Conservation (phyloP, 2,113 vertebrate species). For the Barnardius zonarius region DNA sequence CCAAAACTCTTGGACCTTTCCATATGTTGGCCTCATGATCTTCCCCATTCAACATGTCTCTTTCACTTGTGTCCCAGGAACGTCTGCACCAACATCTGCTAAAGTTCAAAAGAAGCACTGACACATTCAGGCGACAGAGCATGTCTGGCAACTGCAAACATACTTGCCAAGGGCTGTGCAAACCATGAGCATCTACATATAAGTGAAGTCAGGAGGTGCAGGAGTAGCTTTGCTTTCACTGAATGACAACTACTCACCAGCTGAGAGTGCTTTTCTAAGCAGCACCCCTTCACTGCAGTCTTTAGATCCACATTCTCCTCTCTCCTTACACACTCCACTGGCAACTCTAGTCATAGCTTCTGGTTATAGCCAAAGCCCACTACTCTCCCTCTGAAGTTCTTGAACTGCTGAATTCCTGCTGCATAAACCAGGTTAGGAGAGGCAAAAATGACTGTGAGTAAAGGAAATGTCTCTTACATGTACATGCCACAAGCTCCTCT, state of each 20-base stretch:
- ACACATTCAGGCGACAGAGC: not conserved
- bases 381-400: not conserved
- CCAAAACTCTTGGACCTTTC: not conserved
- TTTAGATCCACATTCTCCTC: not conserved
- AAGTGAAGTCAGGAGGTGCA: not conserved
- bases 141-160: not conserved
- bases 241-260: not conserved
- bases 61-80: not conserved
- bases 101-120: not conserved
- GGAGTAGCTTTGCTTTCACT: not conserved
- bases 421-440: not conserved
- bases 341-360: not conserved
- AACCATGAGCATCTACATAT: not conserved
- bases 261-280: not conserved
- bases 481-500: not conserved
- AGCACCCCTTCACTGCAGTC: not conserved
- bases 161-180: not conserved
- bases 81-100: not conserved
- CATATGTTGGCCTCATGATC: not conserved
- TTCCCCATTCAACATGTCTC: not conserved
- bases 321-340: not conserved
- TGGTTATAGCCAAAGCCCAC: not conserved
- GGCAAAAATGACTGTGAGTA: not conserved
- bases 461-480: not conserved
- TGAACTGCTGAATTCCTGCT: not conserved